Evolutionary conservation across 1,140 invertebrate genomes (phyloP).

Genomic region (Lethocerus indicus): DNA sequence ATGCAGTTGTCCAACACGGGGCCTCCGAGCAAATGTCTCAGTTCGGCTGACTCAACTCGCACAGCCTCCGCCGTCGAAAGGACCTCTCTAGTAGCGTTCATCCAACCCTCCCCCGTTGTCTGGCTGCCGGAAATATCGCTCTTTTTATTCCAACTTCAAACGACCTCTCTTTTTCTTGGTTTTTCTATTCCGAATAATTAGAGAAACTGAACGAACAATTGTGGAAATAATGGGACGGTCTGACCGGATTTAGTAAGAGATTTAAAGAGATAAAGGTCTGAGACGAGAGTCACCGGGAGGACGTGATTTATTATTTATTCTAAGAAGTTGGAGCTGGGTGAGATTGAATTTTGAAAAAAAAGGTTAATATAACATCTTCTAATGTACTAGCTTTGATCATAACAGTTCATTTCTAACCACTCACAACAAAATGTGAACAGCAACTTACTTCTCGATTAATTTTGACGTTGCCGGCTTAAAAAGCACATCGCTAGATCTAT

Average conservation of each 20-base stretch:
- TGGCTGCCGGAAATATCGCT: conserved; percentile 28
- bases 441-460: conserved; percentile 40
- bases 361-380: too few relatives aligned
- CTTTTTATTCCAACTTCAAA: not conserved
- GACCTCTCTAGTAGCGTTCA: conserved; percentile 45
- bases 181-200: not conserved
- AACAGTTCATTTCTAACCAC: too few relatives aligned
- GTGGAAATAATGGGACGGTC: too few relatives aligned
- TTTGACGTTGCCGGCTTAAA: conserved; percentile 50
- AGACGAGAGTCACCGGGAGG: too few relatives aligned
- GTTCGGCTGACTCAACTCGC: conserved; percentile 37
- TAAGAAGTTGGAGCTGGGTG: too few relatives aligned
- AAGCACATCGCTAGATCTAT: conserved; percentile 40
- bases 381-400: too few relatives aligned
- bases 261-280: too few relatives aligned
- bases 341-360: too few relatives aligned
- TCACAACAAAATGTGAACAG: too few relatives aligned
- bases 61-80: conserved; percentile 40
- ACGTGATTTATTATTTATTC: too few relatives aligned
- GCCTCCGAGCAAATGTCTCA: conserved; percentile 38
- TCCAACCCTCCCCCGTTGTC: conserved; percentile 50
- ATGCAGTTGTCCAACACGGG: conserved; percentile 42
- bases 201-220: too few relatives aligned
- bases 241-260: too few relatives aligned
- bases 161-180: not conserved